A percentile compares a stretch with the other conserved stretches of the same genome.
phyloP scores from a whole-genome alignment of 2,797 vertebrate genomes.

The Malurus splendens region DNA sequence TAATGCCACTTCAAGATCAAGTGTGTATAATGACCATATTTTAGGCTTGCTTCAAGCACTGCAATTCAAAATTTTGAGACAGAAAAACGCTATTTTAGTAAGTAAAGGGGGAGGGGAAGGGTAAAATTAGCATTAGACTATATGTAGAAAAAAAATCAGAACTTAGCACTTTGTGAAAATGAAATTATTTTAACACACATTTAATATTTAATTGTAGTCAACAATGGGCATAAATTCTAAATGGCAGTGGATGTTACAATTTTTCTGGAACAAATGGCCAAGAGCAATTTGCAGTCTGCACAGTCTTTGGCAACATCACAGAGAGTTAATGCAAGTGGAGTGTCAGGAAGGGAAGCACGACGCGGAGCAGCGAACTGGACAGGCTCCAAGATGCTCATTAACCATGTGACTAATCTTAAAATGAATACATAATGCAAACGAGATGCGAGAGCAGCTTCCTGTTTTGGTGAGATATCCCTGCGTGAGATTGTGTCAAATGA shows the following conservation, averaged over 20 bases:
- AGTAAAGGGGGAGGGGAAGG: neutral
- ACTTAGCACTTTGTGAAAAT: neutral
- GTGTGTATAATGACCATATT: neutral
- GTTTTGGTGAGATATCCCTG: slow-evolving; percentile 64
- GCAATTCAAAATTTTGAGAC: neutral
- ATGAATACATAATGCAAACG: slow-evolving; percentile 65
- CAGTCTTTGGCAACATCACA: slow-evolving; percentile 39
- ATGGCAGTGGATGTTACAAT: slow-evolving; percentile 24
- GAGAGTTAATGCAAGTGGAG: slow-evolving; percentile 45
- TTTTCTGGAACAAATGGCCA: slow-evolving; percentile 60
- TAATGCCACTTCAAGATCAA: neutral
- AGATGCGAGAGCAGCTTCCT: slow-evolving; percentile 57
- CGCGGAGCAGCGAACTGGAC: slow-evolving; percentile 47
- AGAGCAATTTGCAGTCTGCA: slow-evolving; percentile 42
- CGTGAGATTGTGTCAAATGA: slow-evolving; percentile 51
- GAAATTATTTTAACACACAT: slow-evolving; percentile 35
- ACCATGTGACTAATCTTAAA: slow-evolving; percentile 67
- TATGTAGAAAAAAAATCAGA: neutral
- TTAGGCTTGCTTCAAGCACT: neutral
- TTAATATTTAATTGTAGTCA: slow-evolving; percentile 56
- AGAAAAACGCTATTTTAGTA: neutral
- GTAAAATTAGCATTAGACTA: neutral
- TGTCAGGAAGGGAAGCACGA: slow-evolving; percentile 23
- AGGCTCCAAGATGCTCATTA: slow-evolving; percentile 62
- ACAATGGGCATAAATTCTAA: slow-evolving; percentile 50